A percentile compares a stretch with the other conserved stretches of the same genome.
Conservation (phyloP, 2,888 invertebrate species). For the Himalopsyche anomala region DNA sequence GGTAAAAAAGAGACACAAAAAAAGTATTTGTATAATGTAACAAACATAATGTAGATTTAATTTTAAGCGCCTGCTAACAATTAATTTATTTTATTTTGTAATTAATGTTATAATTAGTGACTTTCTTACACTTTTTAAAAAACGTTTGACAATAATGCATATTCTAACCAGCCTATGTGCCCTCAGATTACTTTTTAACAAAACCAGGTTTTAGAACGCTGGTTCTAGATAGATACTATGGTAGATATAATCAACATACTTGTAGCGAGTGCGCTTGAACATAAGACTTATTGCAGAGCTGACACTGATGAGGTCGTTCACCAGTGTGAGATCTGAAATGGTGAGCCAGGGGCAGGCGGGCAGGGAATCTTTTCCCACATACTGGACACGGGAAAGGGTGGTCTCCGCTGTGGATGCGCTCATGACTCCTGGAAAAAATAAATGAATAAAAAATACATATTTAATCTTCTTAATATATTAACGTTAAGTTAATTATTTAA, state of each 20-base stretch:
- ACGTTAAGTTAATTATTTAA: not conserved
- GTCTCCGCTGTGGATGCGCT: conserved; percentile 69
- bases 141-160: too few relatives aligned
- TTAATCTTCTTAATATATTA: not conserved
- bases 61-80: too few relatives aligned
- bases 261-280: conserved; percentile 59
- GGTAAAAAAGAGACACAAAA: too few relatives aligned
- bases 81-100: too few relatives aligned
- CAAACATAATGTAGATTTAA: too few relatives aligned
- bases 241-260: conserved; percentile 23
- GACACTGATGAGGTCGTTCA: conserved; percentile 58
- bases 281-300: conserved; percentile 56
- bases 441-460: not conserved
- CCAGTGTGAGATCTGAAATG: conserved; percentile 60
- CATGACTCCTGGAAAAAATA: conserved; percentile 68
- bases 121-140: too few relatives aligned
- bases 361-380: conserved; percentile 58
- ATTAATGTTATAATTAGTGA: too few relatives aligned
- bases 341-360: conserved; percentile 53
- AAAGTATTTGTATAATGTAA: too few relatives aligned
- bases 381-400: conserved; percentile 59
- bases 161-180: too few relatives aligned
- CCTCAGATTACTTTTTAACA: too few relatives aligned
- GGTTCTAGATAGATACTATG: not conserved
- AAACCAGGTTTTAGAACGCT: too few relatives aligned